phyloP scores from a whole-genome alignment of 2,888 invertebrate species.

The Lysandra bellargus region DNA sequence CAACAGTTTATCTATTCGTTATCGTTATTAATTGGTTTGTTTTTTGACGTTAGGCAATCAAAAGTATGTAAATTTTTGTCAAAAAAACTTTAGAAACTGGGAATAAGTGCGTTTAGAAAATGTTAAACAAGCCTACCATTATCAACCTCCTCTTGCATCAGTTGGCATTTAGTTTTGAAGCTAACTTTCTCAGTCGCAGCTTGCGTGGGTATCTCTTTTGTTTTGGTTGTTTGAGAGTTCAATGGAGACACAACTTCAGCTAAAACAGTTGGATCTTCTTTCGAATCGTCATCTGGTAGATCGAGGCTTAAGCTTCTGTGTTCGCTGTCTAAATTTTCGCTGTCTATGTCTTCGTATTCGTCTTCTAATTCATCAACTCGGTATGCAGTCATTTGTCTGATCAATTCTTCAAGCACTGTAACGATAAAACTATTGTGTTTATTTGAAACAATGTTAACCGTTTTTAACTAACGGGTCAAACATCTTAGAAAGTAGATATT shows the following conservation, averaged over 20 bases:
- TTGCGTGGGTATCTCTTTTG: constrained; percentile 52
- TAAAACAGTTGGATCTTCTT: constrained; percentile 50
- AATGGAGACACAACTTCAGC: constrained; percentile 62
- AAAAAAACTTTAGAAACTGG: too few species aligned
- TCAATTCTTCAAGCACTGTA: constrained; percentile 84
- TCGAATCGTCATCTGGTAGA: constrained; percentile 45
- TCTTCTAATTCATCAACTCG: constrained; percentile 75
- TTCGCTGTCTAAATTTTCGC: constrained; percentile 49
- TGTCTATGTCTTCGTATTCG: constrained; percentile 68
- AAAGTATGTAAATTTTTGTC: too few species aligned
- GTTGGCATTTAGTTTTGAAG: constrained; percentile 79
- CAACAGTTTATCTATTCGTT: too few species aligned
- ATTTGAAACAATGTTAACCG: neutral
- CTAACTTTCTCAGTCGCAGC: constrained; percentile 54
- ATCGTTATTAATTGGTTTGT: too few species aligned
- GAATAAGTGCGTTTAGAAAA: too few species aligned
- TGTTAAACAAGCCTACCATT: constrained; percentile 54
- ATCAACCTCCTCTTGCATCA: constrained; percentile 71
- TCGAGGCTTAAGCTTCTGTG: constrained; percentile 40
- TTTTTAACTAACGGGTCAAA: neutral
- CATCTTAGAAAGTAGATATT: too few species aligned
- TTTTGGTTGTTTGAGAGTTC: constrained; percentile 60
- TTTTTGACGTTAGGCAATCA: too few species aligned
- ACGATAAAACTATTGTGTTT: constrained; percentile 35
- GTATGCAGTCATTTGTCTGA: constrained; percentile 83